Evolutionary conservation across 2,888 invertebrate species (phyloP).

Genomic region (Caenorhabditis plicata): DNA sequence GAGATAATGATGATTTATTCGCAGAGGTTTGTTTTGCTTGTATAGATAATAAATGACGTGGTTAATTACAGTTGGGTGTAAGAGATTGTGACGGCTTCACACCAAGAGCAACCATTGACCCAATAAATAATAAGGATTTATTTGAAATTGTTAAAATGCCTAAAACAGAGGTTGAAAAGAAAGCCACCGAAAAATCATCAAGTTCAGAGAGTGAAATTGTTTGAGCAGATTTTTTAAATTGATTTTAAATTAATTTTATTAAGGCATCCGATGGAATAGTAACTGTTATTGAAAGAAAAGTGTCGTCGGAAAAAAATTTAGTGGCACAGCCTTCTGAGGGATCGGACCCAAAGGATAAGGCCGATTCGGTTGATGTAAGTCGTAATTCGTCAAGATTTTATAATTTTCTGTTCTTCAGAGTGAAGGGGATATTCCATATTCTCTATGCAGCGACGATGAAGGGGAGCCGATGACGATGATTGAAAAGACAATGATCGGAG

Average conservation of each 20-base stretch:
- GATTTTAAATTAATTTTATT: not conserved
- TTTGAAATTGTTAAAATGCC: constrained; percentile 1
- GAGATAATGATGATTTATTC: constrained; percentile 13
- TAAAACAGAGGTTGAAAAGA: too few species aligned
- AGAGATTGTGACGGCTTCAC: constrained; percentile 23
- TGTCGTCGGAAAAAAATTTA: not conserved
- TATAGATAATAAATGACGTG: not conserved
- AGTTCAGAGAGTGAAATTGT: not conserved
- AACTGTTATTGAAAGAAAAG: constrained; percentile 1
- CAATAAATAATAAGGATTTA: not conserved
- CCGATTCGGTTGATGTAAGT: constrained; percentile 14
- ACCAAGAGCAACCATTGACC: constrained; percentile 4
- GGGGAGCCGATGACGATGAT: constrained; percentile 31
- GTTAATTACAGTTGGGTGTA: constrained; percentile 16
- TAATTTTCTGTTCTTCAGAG: constrained; percentile 9
- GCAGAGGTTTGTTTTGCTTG: constrained; percentile 9
- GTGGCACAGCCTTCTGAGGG: too few species aligned
- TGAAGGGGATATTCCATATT: constrained; percentile 30
- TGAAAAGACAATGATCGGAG: constrained; percentile 28
- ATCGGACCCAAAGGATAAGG: not conserved
- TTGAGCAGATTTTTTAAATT: not conserved
- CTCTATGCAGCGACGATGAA: constrained; percentile 31
- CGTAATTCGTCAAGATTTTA: too few species aligned
- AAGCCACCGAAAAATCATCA: not conserved
- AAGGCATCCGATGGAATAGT: constrained; percentile 4